Evolutionary conservation across 1,140 invertebrate genomes (phyloP), one percentile per base, ranked within the genome.

Genomic region (Cyrtorhinus lividipennis): DNA sequence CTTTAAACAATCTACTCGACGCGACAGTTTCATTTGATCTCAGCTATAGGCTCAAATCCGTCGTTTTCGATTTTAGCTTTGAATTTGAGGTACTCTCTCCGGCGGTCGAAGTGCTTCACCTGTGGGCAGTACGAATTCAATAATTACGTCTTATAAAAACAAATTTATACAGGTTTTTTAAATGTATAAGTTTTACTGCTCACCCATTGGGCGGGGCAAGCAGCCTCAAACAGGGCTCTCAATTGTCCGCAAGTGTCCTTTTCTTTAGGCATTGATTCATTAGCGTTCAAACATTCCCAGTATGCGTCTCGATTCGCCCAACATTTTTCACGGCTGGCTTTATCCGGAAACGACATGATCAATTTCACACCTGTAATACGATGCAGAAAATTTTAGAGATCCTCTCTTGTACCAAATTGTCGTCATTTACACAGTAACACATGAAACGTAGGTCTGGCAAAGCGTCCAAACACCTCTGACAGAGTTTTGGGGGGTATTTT

Each of bases 91-190:
- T 92, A 95, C 67, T 86, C 84, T 72, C 88, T 73, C 74, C 91
- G 92, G 70, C 88, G 80, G 76, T 95, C 90, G 76, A 96, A 96
- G 76, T 96, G 91, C 75, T 89, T 92, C 12, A 95, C 89, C 83
- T 85, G 71, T 46, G 70, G n/a, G 69, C 64, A 69, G 69, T 64
- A 63, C 65, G 62, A 59, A n/a, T n/a, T n/a, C n/a, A n/a, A n/a
- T n/a, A n/a, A n/a, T n/a, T n/a, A n/a, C n/a, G n/a, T 58, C 62
- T 62, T 65, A 61, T 26, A 59, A 64, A 18, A 25, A 8, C 61
- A 23, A 18, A 23, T 1, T 48, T 30, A 30, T n/a, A n/a, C n/a
- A n/a, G n/a, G n/a, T n/a, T n/a, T n/a, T n/a, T n/a, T n/a, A n/a
- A n/a, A n/a, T n/a, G n/a, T n/a, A n/a, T n/a, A n/a, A n/a, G n/a